phyloP scores from a whole-genome alignment of 2,113 vertebrate species.

The Quiscalus mexicanus region DNA sequence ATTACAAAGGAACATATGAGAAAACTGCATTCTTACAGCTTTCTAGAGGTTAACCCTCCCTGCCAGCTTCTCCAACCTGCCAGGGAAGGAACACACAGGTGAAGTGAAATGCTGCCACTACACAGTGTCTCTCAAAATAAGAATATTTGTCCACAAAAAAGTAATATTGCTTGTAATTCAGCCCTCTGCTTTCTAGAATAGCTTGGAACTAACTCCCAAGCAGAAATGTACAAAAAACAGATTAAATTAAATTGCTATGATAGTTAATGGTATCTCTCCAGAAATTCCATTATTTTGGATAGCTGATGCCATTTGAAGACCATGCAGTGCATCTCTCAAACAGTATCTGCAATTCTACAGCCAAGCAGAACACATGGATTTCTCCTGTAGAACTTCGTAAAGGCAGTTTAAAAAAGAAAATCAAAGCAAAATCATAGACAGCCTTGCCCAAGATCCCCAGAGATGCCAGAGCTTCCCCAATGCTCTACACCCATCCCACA shows the following conservation, averaged over 20 bases:
- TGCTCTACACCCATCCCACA: neutral
- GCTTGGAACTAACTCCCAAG: neutral
- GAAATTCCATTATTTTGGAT: neutral
- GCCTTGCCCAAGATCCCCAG: neutral
- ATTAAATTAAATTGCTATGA: neutral
- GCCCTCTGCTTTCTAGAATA: neutral
- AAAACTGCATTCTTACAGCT: neutral
- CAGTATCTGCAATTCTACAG: neutral
- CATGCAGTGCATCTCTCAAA: neutral
- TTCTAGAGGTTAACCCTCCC: neutral
- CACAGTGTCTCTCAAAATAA: neutral
- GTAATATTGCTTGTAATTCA: neutral
- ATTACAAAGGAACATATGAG: neutral
- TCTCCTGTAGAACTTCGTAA: neutral
- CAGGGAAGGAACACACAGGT: neutral
- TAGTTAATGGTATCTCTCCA: neutral
- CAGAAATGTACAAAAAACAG: neutral
- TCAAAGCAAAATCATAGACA: fast-evolving
- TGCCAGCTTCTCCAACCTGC: neutral
- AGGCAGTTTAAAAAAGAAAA: neutral
- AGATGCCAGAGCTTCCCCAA: neutral
- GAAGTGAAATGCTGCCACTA: neutral
- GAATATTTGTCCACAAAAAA: neutral
- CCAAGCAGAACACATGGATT: neutral
- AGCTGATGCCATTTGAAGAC: neutral